Evolutionary conservation across 1,140 invertebrate species (phyloP).

Genomic region (Caenorhabditis inopinata): DNA sequence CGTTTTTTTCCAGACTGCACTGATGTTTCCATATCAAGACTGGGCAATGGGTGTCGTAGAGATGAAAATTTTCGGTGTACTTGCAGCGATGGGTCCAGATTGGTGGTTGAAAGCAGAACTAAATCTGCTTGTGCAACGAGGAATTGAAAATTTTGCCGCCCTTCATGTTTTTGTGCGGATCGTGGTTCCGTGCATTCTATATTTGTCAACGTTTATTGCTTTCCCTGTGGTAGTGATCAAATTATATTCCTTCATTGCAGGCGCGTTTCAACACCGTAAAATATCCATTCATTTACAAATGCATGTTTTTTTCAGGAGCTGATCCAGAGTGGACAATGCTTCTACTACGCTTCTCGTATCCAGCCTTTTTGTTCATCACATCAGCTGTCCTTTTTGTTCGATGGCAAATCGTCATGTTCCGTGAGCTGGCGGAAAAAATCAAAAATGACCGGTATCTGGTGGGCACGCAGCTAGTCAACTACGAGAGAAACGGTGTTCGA

Average conservation of each 20-base stretch:
- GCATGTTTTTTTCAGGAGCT: conserved; percentile 48
- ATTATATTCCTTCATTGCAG: conserved; percentile 51
- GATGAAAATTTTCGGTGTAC: conserved; percentile 93
- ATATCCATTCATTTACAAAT: no score
- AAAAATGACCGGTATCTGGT: conserved; percentile 92
- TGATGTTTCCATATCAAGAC: conserved; percentile 75
- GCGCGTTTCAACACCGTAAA: no score
- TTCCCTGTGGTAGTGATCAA: conserved; percentile 39
- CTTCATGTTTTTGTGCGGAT: conserved; percentile 81
- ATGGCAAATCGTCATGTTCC: conserved; percentile 84
- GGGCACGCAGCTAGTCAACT: conserved; percentile 89
- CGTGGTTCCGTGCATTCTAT: conserved; percentile 82
- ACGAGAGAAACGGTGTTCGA: conserved; percentile 71
- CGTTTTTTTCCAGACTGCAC: conserved; percentile 76
- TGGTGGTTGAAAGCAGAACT: conserved; percentile 86
- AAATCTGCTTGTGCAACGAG: conserved; percentile 85
- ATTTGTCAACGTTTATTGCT: conserved; percentile 54
- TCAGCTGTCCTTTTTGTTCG: conserved; percentile 75
- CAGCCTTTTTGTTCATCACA: conserved; percentile 77
- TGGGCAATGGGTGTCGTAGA: conserved; percentile 95
- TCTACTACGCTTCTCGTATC: conserved; percentile 85
- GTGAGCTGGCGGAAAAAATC: conserved; percentile 92
- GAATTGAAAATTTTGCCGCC: conserved; percentile 86
- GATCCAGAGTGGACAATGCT: conserved; percentile 75
- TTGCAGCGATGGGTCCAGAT: conserved; percentile 95